Evolutionary conservation across 1,140 invertebrate species (phyloP), one percentile per base, ranked within the genome.

Genomic region (Lordiphosa collinella): DNA sequence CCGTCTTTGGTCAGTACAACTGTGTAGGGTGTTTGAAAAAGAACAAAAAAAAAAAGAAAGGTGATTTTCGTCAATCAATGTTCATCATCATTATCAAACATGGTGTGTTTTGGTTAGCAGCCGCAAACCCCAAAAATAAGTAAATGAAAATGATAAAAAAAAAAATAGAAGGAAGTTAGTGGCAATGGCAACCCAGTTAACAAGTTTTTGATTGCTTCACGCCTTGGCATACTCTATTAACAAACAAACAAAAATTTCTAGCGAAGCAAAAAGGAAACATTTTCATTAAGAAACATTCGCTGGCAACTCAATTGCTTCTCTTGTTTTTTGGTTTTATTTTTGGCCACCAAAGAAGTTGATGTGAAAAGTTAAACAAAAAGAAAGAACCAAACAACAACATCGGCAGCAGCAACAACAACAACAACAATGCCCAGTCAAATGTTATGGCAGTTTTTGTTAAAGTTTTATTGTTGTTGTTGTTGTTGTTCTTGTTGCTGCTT

Each of bases 1-100:
- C 92, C 92, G 90, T 92, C 92, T 92, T 92, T 93, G 92, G 92
- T 91, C 91, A 93, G 92, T 91, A 93, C 92, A 91, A 93, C 92
- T 93, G 92, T 85, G 76, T 86, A 60, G 67, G 60, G 64, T 66
- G 66, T 75, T 61, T 75, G 61, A 86, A 71, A 85, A 59, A 74
- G 65, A 74, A 75, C 58, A 65, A 84, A 64, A 61, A 73, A 60
- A 85, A 58, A 71, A 71, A 50, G 57, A 65, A 72, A 36, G 40
- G 61, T 59, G 18, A 34, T 46, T 60, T 47, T 53, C 29, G 47
- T 78, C 63, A 59, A 70, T 65, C 66, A 59, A 51, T 32, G 61
- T 68, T 76, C 32, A 58, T 63, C 40, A 78, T 76, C 34, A 66
- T 52, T 38, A 63, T 53, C 40, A 74, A 29, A 53, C 61, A 71